Percentiles rank a stretch among this genome's conserved stretches.
Conservation (phyloP, 2,113 vertebrate species). For the Hirundichthys speculiger region DNA sequence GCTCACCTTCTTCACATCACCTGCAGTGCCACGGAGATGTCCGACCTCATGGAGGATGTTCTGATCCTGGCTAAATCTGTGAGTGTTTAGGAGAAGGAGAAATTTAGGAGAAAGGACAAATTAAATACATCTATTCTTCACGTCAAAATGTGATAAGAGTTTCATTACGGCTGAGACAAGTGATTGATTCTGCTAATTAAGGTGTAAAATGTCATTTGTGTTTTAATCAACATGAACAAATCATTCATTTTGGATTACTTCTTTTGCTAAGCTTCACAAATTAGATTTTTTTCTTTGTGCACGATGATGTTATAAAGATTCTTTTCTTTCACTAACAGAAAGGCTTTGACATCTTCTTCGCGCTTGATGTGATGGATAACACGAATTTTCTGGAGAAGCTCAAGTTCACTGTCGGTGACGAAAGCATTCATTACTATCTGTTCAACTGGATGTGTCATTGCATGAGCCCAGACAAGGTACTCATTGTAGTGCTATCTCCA, state of each 20-base stretch:
- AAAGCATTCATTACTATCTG: slow-evolving; percentile 92
- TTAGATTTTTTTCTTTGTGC: background rate
- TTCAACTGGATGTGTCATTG: slow-evolving; percentile 98
- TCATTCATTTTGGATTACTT: too few species aligned
- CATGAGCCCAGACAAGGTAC: slow-evolving; percentile 92
- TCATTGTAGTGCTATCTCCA: background rate
- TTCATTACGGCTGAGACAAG: too few species aligned
- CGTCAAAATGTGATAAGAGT: too few species aligned
- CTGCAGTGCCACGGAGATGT: slow-evolving; percentile 84
- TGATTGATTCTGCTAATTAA: too few species aligned
- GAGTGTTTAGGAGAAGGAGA: slow-evolving; percentile 57
- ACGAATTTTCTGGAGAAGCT: slow-evolving; percentile 92
- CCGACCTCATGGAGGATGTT: slow-evolving; percentile 89
- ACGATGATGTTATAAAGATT: background rate
- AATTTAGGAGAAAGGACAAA: too few species aligned
- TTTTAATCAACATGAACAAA: too few species aligned
- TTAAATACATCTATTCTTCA: too few species aligned
- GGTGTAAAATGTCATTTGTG: too few species aligned
- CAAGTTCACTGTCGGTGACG: slow-evolving; percentile 89
- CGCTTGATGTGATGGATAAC: slow-evolving; percentile 94
- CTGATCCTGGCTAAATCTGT: slow-evolving; percentile 93
- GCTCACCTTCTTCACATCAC: slow-evolving; percentile 88
- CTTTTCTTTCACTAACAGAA: slow-evolving; percentile 76
- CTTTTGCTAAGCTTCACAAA: background rate
- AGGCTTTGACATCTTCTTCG: slow-evolving; percentile 92